A percentile compares a stretch with the other conserved stretches of the same genome.
phyloP scores from a whole-genome alignment of 2,113 vertebrate species.

The Strigops habroptila region DNA sequence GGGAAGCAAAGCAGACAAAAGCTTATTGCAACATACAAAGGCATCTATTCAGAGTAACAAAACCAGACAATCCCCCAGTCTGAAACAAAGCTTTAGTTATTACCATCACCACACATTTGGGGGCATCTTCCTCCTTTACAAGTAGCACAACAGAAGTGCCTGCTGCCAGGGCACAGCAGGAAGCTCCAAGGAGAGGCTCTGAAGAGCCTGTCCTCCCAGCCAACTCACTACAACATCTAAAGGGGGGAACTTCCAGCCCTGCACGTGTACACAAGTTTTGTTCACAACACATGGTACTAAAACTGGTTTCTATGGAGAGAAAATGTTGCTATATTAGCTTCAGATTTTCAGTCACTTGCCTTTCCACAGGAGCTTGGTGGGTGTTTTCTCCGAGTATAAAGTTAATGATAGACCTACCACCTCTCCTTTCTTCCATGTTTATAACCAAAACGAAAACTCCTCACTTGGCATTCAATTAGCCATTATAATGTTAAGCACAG shows the following conservation, averaged over 20 bases:
- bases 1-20: not conserved
- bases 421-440: not conserved
- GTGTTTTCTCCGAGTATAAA: not conserved
- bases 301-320: not conserved
- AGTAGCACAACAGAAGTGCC: not conserved
- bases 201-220: not conserved
- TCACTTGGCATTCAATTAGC: not conserved
- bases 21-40: not conserved
- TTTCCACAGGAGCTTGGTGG: not conserved
- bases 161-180: not conserved
- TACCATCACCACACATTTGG: not conserved
- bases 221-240: accelerated
- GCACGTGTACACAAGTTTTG: not conserved
- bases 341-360: not conserved
- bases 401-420: not conserved
- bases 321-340: not conserved
- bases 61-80: not conserved
- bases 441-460: not conserved
- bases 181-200: not conserved
- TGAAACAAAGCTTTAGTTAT: not conserved
- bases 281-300: not conserved
- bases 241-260: not conserved
- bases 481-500: not conserved
- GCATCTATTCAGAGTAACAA: not conserved
- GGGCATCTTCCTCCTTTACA: not conserved